These are phyloP conservation scores for Calonectris borealis DNA, from an alignment of 2,113 vertebrate genomes.

Conservation along the genomic window DNA sequence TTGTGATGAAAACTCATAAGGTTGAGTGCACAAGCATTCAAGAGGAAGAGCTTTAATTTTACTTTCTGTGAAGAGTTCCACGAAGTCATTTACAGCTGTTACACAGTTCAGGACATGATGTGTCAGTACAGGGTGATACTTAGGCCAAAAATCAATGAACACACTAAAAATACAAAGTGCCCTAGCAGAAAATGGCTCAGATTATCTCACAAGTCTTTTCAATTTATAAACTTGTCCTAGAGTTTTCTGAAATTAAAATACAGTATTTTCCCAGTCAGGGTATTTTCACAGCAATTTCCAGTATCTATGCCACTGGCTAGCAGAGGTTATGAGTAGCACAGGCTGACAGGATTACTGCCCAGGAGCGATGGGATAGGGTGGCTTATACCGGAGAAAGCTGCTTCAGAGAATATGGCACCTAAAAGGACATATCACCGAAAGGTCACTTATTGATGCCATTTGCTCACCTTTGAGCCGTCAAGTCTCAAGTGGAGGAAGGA, in stretches of 20 bases:
- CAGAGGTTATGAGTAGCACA: background rate
- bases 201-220: background rate
- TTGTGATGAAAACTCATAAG: background rate
- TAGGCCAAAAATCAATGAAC: background rate
- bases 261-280: accelerated
- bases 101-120: background rate
- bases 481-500: background rate
- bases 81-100: background rate
- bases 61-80: background rate
- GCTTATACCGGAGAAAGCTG: background rate
- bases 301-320: background rate
- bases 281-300: background rate
- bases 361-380: background rate
- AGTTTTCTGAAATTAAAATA: background rate
- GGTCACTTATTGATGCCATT: background rate
- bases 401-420: background rate
- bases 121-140: background rate
- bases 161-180: background rate
- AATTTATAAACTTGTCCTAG: background rate
- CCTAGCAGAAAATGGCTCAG: background rate
- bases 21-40: background rate
- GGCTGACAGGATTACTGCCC: background rate
- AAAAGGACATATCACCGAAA: background rate
- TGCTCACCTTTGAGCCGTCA: background rate
- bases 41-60: background rate